Evolutionary conservation across 2,888 invertebrate species (phyloP).

Genomic region (Pristionchus exspectatus): DNA sequence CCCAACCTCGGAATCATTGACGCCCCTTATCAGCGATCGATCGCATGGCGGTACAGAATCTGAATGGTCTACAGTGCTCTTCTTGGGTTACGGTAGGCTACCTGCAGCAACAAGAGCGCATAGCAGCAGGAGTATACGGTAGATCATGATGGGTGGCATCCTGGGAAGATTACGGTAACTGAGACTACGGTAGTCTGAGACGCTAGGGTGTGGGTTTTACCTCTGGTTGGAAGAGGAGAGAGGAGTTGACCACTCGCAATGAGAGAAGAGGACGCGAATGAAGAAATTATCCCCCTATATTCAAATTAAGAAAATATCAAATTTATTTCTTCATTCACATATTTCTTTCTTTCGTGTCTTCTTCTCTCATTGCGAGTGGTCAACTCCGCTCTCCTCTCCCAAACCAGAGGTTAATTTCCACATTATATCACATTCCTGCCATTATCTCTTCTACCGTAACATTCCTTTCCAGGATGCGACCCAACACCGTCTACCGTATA

Average conservation of each 20-base stretch:
- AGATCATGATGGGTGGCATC: background rate
- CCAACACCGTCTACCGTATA: background rate
- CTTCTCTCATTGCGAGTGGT: background rate
- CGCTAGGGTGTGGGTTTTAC: too few species aligned
- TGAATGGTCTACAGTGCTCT: too few species aligned
- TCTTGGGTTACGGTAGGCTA: background rate
- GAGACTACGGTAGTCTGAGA: too few species aligned
- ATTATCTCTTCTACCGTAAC: too few species aligned
- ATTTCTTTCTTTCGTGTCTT: too few species aligned
- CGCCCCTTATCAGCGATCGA: too few species aligned
- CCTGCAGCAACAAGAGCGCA: background rate
- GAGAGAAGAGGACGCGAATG: constrained; percentile 8
- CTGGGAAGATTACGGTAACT: background rate
- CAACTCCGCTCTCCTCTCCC: constrained; percentile 1
- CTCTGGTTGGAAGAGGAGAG: constrained; percentile 13
- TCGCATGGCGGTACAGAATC: too few species aligned
- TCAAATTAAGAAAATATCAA: too few species aligned
- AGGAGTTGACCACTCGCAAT: background rate
- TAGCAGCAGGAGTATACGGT: background rate
- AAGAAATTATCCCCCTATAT: too few species aligned
- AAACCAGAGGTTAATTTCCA: background rate
- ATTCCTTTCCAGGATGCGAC: background rate
- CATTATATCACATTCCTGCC: too few species aligned
- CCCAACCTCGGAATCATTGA: too few species aligned
- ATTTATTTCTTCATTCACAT: too few species aligned